Evolutionary conservation across 2,113 vertebrate genomes (phyloP), one percentile per base, ranked within the genome.

Genomic region (Callipepla californica): DNA sequence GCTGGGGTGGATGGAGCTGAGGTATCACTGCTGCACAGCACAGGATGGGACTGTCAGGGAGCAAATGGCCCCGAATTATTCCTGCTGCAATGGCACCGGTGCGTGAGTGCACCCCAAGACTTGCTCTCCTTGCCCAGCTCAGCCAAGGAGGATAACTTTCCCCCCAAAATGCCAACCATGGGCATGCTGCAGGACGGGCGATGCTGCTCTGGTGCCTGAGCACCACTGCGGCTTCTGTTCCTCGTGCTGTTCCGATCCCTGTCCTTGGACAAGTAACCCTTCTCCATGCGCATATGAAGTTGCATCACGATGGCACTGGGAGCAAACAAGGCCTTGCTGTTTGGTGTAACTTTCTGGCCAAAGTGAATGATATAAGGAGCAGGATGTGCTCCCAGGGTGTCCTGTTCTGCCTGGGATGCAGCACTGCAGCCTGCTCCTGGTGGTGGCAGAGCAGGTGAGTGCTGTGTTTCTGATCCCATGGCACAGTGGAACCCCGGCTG

Each of bases 321-420:
- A 8, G 94, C 72, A 7, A 21, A 50, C 82, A 74, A 85, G 90
- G 93, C 80, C 57, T 25, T 11, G 85, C 92, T 86, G 61, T 61
- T 68, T 75, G 86, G 83, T 89, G 91, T 86, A 95, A 86, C 93
- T 93, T 94, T 83, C 36, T 7, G 83, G 96, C 86, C 16, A 66
- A 83, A 80, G 85, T 85, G 88, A 88, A 83, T 30, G 85, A 72
- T 55, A 23, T 81, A 51, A 70, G 88, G 73, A 74, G 80, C 92
- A 93, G 94, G 53, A 34, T 1, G 10, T 51, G 88, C 78, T 84
- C 51, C 68, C 2, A 1, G 81, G 74, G 74, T 1, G 8, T 85
- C 25, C 32, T 13, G 23, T 84, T 44, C 58, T 2, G 25, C 70
- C 53, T 68, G 8, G 20, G 91, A 81, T 85, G 89, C 55, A 15